Base-by-base conservation (phyloP, 1,140 invertebrate genomes). In the Achroia grisella region DNA sequence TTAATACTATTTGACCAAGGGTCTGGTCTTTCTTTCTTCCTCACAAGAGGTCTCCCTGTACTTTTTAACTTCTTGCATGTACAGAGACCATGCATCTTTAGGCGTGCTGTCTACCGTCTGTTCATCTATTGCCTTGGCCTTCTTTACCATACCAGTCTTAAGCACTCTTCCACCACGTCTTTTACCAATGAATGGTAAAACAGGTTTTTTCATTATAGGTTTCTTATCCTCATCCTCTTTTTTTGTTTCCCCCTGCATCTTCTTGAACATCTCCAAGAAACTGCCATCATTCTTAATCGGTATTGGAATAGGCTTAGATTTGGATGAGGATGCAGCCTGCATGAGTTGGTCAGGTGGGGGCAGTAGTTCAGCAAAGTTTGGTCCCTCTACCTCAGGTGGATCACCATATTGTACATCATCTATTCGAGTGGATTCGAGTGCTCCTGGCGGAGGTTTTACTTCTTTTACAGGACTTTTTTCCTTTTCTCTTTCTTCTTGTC, bases 1-100 rank as follows among this genome's bases (percentile, higher is more conserved):
- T 12, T 33, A 36, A 32, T 43, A 48, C 61, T 90, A 97, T 90
- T 97, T 97, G 32, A 97, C 95, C 39, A 98, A 87, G 9, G 95
- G 95, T 58, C 95, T 88, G 36, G 94, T 97, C 81, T 96, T 96
- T 56, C 95, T 91, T 71, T 97, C 95, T 68, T 96, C 95, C 74
- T 97, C 94, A 81, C 95, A 97, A 43, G 93, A 95, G 35, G 94
- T 93, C 74, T 96, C 94, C 70, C 94, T 92, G 65, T 97, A 98
- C 66, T 94, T 94, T 71, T 95, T 93, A 5, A 98, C 96, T 89
- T 97, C 96, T 15, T 92, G 93, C 90, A 97, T 92, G 66, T 98
- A 98, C 1, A 95, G 81, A 0, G 94, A 93, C 95, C 95, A 97
- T 5, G 95, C 94, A 83, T 97, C 95, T 74, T 93, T 94, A 0